Evolutionary conservation across 2,113 vertebrate genomes (phyloP).

Genomic region (Heterotis niloticus): DNA sequence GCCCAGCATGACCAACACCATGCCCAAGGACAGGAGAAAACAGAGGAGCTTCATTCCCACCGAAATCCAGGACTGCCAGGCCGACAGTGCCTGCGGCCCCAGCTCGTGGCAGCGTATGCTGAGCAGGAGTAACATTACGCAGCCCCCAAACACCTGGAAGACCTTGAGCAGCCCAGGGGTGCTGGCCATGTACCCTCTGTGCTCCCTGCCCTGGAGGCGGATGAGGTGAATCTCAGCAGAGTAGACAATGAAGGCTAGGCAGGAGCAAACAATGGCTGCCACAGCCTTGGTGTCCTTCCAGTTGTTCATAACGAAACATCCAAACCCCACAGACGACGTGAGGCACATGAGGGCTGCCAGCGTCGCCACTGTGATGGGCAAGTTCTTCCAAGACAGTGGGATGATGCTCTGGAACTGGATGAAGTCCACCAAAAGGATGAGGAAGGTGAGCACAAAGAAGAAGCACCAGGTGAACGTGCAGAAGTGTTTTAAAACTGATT

Average conservation of each 20-base stretch:
- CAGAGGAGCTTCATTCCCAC: slow-evolving; percentile 43
- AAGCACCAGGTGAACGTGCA: slow-evolving; percentile 69
- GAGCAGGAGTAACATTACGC: slow-evolving; percentile 50
- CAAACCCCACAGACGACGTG: slow-evolving; percentile 48
- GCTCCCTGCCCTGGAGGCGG: slow-evolving; percentile 43
- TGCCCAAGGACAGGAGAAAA: slow-evolving; percentile 52
- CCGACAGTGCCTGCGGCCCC: background rate
- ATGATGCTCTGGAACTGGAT: slow-evolving; percentile 68
- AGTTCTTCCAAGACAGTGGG: slow-evolving; percentile 70
- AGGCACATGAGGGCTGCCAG: slow-evolving; percentile 55
- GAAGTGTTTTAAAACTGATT: slow-evolving; percentile 22
- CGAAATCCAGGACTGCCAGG: slow-evolving; percentile 43
- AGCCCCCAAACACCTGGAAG: slow-evolving; percentile 58
- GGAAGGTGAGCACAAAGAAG: slow-evolving; percentile 60
- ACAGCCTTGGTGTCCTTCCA: accelerated
- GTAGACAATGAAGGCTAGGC: slow-evolving; percentile 57
- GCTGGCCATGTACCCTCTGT: slow-evolving; percentile 67
- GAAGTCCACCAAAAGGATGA: slow-evolving; percentile 59
- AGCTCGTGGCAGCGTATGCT: background rate
- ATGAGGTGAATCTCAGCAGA: slow-evolving; percentile 51
- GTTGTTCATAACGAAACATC: slow-evolving; percentile 39
- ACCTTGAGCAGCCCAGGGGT: slow-evolving; percentile 62
- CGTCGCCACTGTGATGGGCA: slow-evolving; percentile 54
- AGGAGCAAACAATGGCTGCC: slow-evolving; percentile 44
- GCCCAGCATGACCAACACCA: slow-evolving; percentile 55